Evolutionary conservation across 2,113 vertebrate genomes (phyloP), one percentile per base, ranked within the genome.

Genomic region (Panthera leo): DNA sequence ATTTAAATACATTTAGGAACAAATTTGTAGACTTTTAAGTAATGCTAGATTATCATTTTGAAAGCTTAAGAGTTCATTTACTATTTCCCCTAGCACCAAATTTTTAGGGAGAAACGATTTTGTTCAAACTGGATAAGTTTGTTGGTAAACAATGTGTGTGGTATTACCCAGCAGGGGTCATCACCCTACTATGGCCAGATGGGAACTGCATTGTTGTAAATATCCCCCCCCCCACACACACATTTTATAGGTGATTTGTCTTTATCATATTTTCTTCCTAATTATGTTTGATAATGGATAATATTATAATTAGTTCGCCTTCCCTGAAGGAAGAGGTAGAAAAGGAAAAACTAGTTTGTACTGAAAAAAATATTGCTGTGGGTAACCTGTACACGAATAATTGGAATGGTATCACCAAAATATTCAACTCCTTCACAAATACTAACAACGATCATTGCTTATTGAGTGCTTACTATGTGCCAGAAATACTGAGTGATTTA

Each of bases 1-100:
- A 98, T 98, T 98, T 99, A 99, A 99, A 98, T 98, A 98, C 97
- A 98, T 98, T 98, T 98, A 98, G 97, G 91, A 98, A 97, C 92
- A 98, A 98, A 98, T 98, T 86, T 93, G 92, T 98, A 97, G 95
- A 97, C 91, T 95, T 98, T 92, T 97, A 95, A 95, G 39, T 94
- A 98, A 97, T 92, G 88, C 31, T 93, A 86, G 95, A 97, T 98
- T 98, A 98, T 98, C 36, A 97, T 97, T 98, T 97, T 98, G 91
- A 98, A 96, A 97, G 95, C 80, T 91, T 91, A 95, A 88, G 92
- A 93, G 63, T 96, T 98, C 98, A 45, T 98, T 98, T 98, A 97
- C 63, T 79, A 93, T 96, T 98, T 97, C 86, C 95, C 95, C 76
- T 82, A 95, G 79, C 61, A 94, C 88, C 89, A 94, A 84, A 55